Conservation (phyloP, 2,888 invertebrate genomes). For the Hirtodrosophila histrioides region DNA sequence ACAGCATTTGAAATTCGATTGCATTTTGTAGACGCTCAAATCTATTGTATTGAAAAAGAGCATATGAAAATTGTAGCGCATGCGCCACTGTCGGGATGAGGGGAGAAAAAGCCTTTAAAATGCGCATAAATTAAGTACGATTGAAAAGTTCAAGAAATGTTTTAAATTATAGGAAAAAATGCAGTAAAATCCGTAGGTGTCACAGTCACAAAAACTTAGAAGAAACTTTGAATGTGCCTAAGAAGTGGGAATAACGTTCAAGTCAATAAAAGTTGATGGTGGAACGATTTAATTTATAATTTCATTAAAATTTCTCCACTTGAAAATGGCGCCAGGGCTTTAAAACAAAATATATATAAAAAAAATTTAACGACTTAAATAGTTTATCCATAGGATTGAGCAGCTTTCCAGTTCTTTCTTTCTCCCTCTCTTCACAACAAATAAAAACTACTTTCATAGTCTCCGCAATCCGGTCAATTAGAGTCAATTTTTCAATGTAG, state of each 20-base stretch:
- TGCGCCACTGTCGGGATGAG: conserved; percentile 52
- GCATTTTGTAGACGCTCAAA: conserved; percentile 12
- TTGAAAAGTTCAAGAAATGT: conserved; percentile 37
- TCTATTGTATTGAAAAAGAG: conserved; percentile 33
- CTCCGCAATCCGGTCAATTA: conserved; percentile 26
- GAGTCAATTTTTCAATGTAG: conserved; percentile 19
- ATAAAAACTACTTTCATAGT: conserved; percentile 12
- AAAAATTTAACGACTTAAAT: conserved; percentile 12
- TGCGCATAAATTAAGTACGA: conserved; percentile 63
- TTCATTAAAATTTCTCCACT: conserved; percentile 57
- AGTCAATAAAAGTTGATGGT: conserved; percentile 55
- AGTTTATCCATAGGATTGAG: not conserved
- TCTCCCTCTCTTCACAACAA: not conserved
- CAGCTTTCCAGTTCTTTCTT: not conserved
- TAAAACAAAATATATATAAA: conserved; percentile 10
- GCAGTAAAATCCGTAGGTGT: conserved; percentile 64
- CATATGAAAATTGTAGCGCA: conserved; percentile 58
- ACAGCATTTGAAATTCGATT: conserved; percentile 21
- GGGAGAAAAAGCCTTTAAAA: conserved; percentile 40
- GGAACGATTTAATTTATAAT: conserved; percentile 59
- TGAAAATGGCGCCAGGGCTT: conserved; percentile 59
- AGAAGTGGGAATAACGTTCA: conserved; percentile 13
- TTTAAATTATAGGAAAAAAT: conserved; percentile 17
- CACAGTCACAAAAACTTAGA: conserved; percentile 30
- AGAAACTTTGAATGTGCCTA: conserved; percentile 8